A percentile compares a stretch with the other conserved stretches of the same genome.
These are phyloP conservation scores for Stylophora pistillata DNA, from an alignment of 64 coral and sea anemone species.

Conservation along the genomic window DNA sequence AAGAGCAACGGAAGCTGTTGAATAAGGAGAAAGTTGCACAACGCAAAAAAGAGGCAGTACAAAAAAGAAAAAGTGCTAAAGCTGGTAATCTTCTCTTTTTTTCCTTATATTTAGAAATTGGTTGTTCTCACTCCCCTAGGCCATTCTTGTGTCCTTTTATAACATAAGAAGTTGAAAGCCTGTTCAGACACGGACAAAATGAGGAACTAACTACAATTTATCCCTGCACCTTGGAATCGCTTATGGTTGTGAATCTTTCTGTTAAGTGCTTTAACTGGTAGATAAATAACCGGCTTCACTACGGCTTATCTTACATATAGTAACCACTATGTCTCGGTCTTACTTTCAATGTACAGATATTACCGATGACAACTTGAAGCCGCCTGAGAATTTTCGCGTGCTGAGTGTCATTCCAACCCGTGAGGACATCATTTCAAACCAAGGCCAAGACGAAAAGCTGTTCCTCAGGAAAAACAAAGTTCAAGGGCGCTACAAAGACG, in stretches of 20 bases:
- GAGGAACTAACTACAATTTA: no score
- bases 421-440: conserved; percentile 19
- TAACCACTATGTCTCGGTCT: neutral
- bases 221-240: no score
- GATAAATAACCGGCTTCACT: no score
- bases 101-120: neutral
- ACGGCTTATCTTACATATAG: neutral
- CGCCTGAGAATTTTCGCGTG: conserved; percentile 60
- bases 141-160: no score
- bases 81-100: neutral
- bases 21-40: conserved; percentile 19
- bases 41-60: neutral
- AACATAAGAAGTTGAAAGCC: neutral
- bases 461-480: conserved; percentile 50
- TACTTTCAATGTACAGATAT: neutral
- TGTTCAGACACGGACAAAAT: no score
- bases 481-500: conserved; percentile 35
- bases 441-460: neutral
- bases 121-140: neutral
- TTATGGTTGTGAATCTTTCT: neutral
- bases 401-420: conserved; percentile 51
- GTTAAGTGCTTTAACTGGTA: neutral
- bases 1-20: neutral
- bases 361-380: neutral
- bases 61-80: neutral